A percentile compares a stretch with the other conserved stretches of the same genome.
These are phyloP conservation scores for Xiphophorus hellerii DNA, from an alignment of 2,113 vertebrate genomes.

Conservation along the genomic window DNA sequence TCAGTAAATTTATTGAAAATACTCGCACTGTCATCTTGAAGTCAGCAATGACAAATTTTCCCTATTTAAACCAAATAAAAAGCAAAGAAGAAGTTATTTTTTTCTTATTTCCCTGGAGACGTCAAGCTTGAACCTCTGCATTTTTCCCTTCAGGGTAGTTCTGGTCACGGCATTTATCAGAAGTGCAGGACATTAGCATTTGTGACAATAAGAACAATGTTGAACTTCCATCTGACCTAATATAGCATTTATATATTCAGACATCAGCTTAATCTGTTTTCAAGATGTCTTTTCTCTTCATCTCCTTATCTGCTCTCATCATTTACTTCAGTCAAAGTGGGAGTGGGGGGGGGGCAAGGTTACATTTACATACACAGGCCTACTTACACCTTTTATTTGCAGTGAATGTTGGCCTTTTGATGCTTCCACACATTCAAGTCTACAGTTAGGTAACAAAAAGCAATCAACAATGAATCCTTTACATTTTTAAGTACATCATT, in stretches of 20 bases:
- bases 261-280: conserved; percentile 48
- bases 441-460: too few species aligned
- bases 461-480: too few species aligned
- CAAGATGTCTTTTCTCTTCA: conserved; percentile 62
- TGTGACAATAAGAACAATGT: conserved; percentile 45
- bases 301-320: conserved; percentile 49
- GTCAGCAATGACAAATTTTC: too few species aligned
- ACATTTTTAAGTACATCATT: too few species aligned
- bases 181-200: conserved; percentile 28
- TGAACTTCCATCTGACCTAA: conserved; percentile 46
- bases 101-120: not conserved
- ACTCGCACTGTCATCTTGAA: too few species aligned
- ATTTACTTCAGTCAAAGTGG: conserved; percentile 6
- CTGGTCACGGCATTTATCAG: conserved; percentile 1
- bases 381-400: conserved; percentile 3
- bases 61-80: too few species aligned
- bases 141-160: not conserved
- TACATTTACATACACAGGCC: conserved; percentile 54
- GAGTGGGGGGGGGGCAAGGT: conserved; percentile 41
- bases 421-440: not conserved
- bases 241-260: conserved; percentile 67
- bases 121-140: not conserved
- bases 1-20: too few species aligned
- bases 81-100: too few species aligned
- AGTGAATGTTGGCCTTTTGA: too few species aligned